Conservation (phyloP, 2,113 vertebrate genomes). For the Thamnaconus septentrionalis region DNA sequence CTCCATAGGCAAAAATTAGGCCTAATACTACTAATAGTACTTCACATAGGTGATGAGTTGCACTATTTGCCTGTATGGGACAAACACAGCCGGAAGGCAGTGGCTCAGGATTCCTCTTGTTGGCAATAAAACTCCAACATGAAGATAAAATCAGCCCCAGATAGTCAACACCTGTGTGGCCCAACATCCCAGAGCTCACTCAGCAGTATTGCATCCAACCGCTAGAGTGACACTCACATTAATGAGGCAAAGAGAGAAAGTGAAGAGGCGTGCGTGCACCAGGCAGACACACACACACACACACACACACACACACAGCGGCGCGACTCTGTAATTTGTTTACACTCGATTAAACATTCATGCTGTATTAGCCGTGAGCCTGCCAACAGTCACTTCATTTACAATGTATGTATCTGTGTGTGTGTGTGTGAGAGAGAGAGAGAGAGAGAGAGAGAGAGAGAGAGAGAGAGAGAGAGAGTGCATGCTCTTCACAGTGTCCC, state of each 20-base stretch:
- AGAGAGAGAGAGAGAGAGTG: neutral
- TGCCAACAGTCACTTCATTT: conserved; percentile 59
- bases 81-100: too few species aligned
- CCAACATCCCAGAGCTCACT: neutral
- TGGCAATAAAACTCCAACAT: conserved; percentile 6
- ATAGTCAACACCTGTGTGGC: neutral
- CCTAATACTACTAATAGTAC: too few species aligned
- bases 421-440: conserved; percentile 6
- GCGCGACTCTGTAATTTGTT: conserved; percentile 59
- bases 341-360: conserved; percentile 65
- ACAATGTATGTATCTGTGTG: conserved; percentile 8
- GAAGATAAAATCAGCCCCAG: conserved; percentile 3
- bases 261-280: too few species aligned
- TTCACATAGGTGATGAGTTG: too few species aligned
- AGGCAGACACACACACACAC: too few species aligned
- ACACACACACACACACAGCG: conserved; percentile 14
- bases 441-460: too few species aligned
- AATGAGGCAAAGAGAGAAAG: neutral
- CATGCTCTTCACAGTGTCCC: neutral
- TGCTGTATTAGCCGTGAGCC: conserved; percentile 50
- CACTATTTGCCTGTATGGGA: too few species aligned
- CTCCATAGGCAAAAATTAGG: too few species aligned
- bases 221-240: conserved; percentile 9
- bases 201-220: neutral
- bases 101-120: conserved; percentile 23